Base-by-base conservation (phyloP, 1,140 invertebrate species). In the Octopus sinensis region DNA sequence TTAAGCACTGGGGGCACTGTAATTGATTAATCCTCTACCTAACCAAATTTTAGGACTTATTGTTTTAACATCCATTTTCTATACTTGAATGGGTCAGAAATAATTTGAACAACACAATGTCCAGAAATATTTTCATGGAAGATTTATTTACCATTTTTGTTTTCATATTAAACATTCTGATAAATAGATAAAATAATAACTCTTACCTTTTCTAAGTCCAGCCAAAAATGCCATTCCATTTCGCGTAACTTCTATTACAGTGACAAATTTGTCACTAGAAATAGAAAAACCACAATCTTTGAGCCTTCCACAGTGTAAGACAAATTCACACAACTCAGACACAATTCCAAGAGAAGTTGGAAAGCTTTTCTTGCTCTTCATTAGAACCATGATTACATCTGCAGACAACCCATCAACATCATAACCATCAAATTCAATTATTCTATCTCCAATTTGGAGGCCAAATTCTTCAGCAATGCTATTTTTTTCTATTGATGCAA, bases 371-470 rank as follows among this genome's bases (percentile, higher is more conserved):
- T 85, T 85, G 43, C 86, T 80, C 76, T 84, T 87, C 7, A 88
- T 89, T 23, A 90, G 77, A n/a, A 81, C 85, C 54, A 85, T 87
- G 13, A 91, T 54, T 12, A 84, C 83, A 6, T 88, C 86, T 12
- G 84, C 84, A 0, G 90, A 87, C 83, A 89, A 83, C n/a, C 85
- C 83, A 4, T 86, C 84, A 3, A 91, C 90, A 84, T 91, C 89
- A 43, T 87, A 86, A 7, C 85, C 88, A 79, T 90, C 89, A 23
- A 91, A 78, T 79, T 90, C 87, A 13, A 91, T 73, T 30, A 91
- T 85, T 78, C 90, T 89, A 80, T 91, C 90, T 13, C 90, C 90
- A 56, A 87, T 84, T n/a, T 83, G 81, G 5, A 91, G 84, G 9
- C 89, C 89, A 53, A 89, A 86, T 54, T 86, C 84, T 78, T 86